These are phyloP conservation scores for Poecilia gillii DNA, from an alignment of 2,797 vertebrate genomes.

Conservation along the genomic window DNA sequence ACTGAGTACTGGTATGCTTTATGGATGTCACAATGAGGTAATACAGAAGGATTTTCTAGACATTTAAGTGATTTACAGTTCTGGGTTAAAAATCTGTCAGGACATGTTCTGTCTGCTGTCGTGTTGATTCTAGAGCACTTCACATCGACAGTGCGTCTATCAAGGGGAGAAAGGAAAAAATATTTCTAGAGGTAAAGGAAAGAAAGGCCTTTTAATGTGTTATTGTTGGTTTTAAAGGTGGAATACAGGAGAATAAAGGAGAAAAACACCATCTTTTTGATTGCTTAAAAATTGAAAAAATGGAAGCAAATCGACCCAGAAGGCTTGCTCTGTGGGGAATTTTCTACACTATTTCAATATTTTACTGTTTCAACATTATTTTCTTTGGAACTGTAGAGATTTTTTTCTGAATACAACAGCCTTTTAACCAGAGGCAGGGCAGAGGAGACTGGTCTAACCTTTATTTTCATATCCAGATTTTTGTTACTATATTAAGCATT, in stretches of 20 bases:
- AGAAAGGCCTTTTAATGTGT: neutral
- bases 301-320: neutral
- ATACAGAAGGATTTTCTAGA: neutral
- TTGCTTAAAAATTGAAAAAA: neutral
- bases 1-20: slow-evolving; percentile 4
- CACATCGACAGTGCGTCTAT: neutral
- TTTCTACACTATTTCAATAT: neutral
- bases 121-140: neutral
- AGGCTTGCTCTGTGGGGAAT: neutral
- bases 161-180: neutral
- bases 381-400: neutral
- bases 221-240: neutral
- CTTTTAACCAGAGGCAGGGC: too few relatives aligned
- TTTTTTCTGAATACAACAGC: neutral
- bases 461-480: neutral
- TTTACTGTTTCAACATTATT: neutral
- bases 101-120: neutral
- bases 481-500: neutral
- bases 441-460: neutral
- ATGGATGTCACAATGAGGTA: slow-evolving; percentile 9
- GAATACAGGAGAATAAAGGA: neutral
- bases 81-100: neutral
- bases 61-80: neutral
- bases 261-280: neutral
- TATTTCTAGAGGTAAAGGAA: neutral